These are phyloP conservation scores for Gastracanthus pulcherrimus DNA, from an alignment of 2,888 invertebrate species.

Conservation along the genomic window DNA sequence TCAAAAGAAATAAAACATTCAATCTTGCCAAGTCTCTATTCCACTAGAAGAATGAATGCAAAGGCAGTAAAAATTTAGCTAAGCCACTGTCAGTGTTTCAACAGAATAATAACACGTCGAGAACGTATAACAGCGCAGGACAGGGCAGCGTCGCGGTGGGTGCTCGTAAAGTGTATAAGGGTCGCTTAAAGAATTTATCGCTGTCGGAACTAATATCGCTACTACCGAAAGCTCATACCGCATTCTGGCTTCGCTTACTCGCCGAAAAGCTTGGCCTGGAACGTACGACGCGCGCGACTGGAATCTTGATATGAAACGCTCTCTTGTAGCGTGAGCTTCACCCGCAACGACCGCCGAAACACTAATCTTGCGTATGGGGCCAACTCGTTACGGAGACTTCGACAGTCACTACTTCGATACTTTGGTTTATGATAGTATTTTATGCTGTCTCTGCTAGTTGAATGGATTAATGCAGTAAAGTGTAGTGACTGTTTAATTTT, in stretches of 20 bases:
- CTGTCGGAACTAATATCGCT: slow-evolving; percentile 40
- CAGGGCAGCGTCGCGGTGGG: neutral
- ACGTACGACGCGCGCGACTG: neutral
- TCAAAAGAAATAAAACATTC: neutral
- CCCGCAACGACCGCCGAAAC: neutral
- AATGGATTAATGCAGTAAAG: too few relatives aligned
- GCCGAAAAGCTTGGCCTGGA: neutral
- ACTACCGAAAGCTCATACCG: slow-evolving; percentile 22
- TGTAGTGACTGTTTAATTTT: too few relatives aligned
- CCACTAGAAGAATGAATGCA: too few relatives aligned
- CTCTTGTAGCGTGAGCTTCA: neutral
- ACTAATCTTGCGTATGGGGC: neutral
- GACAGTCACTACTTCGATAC: neutral
- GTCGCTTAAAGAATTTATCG: slow-evolving; percentile 45
- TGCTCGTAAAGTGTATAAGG: slow-evolving; percentile 32
- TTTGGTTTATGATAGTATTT: neutral
- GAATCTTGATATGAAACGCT: slow-evolving; percentile 16
- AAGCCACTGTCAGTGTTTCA: neutral
- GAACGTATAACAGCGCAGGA: too few relatives aligned
- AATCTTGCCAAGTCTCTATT: neutral
- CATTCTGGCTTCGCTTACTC: slow-evolving; percentile 11
- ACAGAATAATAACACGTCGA: neutral
- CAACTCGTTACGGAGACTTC: neutral
- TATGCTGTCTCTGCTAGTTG: too few relatives aligned
- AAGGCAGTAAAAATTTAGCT: neutral